Evolutionary conservation across 2,888 invertebrate species (phyloP).

Genomic region (Acanthosoma haemorrhoidale): DNA sequence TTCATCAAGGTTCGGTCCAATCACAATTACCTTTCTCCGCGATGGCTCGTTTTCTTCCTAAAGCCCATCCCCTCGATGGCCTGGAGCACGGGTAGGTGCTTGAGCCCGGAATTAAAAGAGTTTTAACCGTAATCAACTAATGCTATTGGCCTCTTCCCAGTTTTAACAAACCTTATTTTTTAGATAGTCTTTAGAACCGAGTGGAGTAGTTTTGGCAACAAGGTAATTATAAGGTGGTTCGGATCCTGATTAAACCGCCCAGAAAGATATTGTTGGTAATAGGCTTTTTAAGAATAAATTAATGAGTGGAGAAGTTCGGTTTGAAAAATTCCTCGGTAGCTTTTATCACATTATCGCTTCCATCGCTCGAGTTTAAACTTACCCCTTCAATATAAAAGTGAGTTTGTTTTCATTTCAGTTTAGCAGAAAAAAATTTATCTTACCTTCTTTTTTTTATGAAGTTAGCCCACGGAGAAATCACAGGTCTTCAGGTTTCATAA

Average conservation of each 20-base stretch:
- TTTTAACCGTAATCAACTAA: neutral
- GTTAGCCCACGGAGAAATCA: conserved; percentile 2
- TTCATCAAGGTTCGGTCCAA: neutral
- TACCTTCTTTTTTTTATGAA: neutral
- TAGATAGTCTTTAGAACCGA: no score
- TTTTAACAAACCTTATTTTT: no score
- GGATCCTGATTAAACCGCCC: no score
- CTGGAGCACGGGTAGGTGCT: no score
- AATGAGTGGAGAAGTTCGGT: no score
- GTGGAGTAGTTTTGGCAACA: no score
- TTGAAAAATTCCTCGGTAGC: neutral
- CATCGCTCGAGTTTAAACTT: neutral
- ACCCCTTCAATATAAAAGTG: neutral
- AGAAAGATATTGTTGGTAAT: no score
- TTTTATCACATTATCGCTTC: neutral
- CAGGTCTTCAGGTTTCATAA: conserved; percentile 9
- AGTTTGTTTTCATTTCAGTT: conserved; percentile 14
- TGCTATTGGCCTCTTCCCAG: neutral
- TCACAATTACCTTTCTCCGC: neutral
- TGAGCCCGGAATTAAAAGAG: neutral
- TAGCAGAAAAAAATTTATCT: neutral
- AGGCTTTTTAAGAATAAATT: no score
- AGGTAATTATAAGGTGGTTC: no score
- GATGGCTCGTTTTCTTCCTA: neutral
- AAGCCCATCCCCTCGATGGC: neutral